These are phyloP conservation scores for Andricus curvator DNA, from an alignment of 2,888 invertebrate genomes.

Conservation along the genomic window DNA sequence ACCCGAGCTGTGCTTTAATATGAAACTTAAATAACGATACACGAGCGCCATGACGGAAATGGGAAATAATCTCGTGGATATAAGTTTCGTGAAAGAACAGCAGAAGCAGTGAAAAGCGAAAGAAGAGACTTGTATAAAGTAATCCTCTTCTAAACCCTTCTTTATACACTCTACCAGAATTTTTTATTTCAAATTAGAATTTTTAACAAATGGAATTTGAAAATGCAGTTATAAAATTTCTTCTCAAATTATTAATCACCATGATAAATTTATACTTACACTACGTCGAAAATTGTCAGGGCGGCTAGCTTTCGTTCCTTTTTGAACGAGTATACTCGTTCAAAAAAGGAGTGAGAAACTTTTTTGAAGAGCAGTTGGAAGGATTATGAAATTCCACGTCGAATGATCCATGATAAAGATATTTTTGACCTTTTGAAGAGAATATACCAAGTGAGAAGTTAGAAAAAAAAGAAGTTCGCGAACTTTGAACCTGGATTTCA, in stretches of 20 bases:
- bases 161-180: not conserved
- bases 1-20: slow-evolving; percentile 72
- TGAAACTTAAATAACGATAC: slow-evolving; percentile 78
- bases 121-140: slow-evolving; percentile 18
- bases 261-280: not conserved
- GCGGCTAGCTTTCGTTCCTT: no score
- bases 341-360: no score
- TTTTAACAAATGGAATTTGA: not conserved
- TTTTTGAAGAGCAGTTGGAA: no score
- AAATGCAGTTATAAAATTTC: not conserved
- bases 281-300: no score
- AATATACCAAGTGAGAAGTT: no score
- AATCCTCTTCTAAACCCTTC: slow-evolving; percentile 4
- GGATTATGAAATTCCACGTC: no score
- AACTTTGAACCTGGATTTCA: no score
- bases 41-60: slow-evolving; percentile 73
- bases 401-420: no score
- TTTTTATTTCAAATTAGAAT: not conserved
- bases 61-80: slow-evolving; percentile 76
- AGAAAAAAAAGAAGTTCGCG: no score
- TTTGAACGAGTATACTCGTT: no score
- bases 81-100: slow-evolving; percentile 26
- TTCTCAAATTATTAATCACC: not conserved
- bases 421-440: no score
- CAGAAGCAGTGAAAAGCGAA: slow-evolving; percentile 24